phyloP scores from a whole-genome alignment of 2,888 invertebrate species.

The Lepas anatifera region DNA sequence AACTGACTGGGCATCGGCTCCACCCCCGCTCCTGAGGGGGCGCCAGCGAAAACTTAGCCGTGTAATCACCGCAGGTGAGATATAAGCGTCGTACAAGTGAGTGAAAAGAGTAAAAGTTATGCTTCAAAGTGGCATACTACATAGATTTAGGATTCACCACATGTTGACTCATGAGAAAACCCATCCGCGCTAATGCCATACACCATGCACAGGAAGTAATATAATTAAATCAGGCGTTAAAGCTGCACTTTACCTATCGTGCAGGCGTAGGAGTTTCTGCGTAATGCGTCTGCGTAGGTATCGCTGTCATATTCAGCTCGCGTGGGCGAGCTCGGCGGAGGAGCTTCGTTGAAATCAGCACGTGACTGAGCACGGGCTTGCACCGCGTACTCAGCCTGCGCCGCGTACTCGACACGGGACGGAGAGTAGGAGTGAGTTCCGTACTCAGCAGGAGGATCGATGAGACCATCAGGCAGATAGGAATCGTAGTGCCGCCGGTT shows the following conservation, averaged over 20 bases:
- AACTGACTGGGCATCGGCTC: constrained; percentile 45
- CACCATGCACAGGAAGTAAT: too few species aligned
- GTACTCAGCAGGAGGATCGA: not conserved
- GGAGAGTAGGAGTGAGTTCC: too few species aligned
- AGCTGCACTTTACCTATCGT: constrained; percentile 18
- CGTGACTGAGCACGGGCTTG: too few species aligned
- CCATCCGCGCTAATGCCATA: too few species aligned
- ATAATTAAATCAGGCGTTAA: constrained; percentile 18
- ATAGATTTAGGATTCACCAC: too few species aligned
- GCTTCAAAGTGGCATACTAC: too few species aligned
- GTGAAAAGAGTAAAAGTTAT: too few species aligned
- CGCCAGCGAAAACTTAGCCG: constrained; percentile 70
- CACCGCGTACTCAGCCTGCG: too few species aligned
- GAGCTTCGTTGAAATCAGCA: too few species aligned
- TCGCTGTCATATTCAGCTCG: not conserved
- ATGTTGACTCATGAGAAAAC: too few species aligned
- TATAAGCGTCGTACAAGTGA: too few species aligned
- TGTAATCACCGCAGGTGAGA: constrained; percentile 38
- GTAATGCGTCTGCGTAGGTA: constrained; percentile 1
- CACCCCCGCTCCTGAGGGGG: constrained; percentile 53
- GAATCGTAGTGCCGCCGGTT: not conserved
- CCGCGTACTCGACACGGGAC: not conserved
- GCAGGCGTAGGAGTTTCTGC: constrained; percentile 21
- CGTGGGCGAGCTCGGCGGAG: too few species aligned
- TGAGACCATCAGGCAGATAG: not conserved